Base-by-base conservation (phyloP, 2,888 invertebrate genomes). In the Arge pagana region DNA sequence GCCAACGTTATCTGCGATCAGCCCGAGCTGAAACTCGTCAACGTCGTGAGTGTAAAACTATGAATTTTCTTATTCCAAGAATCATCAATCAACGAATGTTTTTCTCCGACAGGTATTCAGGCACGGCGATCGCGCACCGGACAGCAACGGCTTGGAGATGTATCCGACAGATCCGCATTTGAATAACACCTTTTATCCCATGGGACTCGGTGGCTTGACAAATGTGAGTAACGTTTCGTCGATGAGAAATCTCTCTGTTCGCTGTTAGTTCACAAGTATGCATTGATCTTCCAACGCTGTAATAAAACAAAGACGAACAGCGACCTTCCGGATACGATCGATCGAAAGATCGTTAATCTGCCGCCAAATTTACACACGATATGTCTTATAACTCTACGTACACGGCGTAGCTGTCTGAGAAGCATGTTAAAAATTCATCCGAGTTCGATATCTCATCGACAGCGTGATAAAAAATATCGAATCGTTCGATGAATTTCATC, bases 41-140 rank as follows among this genome's bases (percentile, higher is more conserved):
- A 48, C 23, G 66, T 66, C 54, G 68, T 68, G 57, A 65, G 65
- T 55, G n/a, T 7, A 6, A 15, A 26, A 10, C 10, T 26, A 31
- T 18, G 11, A 6, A 30, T 19, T 11, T 11, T 3, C 18, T 24
- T 3, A 10, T n/a, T 11, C 18, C 13, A 23, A 41, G 13, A 36
- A 7, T n/a, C 10, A 4, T n/a, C 11, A 40, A 40, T 19, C 42
- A 6, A 11, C 2, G 4, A 19, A n/a, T 28, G 8, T 31, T 30
- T 19, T 2, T 30, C 6, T 23, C 55, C 58, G 68, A 3, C 70
- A 87, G 85, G 67, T 88, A 28, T 87, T 83, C 69, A 80, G 88
- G 36, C 89, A 89, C 67, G 89, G 89, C 2, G 88, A 88, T 65
- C 78, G 89, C 51, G 84, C 87, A 15, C 87, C 88, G 0, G 83